Conservation (phyloP, 2,113 vertebrate species). For the Synchiropus splendidus region DNA sequence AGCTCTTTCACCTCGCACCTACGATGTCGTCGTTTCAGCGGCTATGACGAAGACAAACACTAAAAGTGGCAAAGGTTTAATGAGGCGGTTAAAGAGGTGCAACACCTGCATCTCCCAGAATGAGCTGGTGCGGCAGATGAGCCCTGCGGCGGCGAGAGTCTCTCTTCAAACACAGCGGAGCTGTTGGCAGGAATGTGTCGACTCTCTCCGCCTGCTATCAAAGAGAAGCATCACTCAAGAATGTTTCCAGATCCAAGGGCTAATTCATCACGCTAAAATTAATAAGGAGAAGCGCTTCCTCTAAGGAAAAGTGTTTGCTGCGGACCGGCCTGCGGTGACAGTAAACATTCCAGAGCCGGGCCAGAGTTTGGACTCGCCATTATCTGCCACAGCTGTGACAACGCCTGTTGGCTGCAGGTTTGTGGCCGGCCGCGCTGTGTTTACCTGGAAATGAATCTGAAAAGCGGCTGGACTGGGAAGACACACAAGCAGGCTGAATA, state of each 20-base stretch:
- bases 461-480: conserved; percentile 70
- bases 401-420: conserved; percentile 67
- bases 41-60: conserved; percentile 29
- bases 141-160: conserved; percentile 21
- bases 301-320: conserved; percentile 76
- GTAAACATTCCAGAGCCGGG: conserved; percentile 82
- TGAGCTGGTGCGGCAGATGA: conserved; percentile 14
- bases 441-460: conserved; percentile 87
- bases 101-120: conserved; percentile 21
- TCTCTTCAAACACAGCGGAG: conserved; percentile 46
- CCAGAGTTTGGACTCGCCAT: conserved; percentile 67
- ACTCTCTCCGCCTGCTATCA: conserved; percentile 53
- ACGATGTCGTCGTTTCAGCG: conserved; percentile 2
- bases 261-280: conserved; percentile 64
- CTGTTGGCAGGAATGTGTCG: conserved; percentile 64
- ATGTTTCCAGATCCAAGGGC: conserved; percentile 52
- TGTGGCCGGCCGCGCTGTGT: conserved; percentile 70
- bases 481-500: conserved; percentile 69
- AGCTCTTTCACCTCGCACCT: no score
- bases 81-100: conserved; percentile 30
- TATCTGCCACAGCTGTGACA: conserved; percentile 78
- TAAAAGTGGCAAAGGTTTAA: conserved; percentile 31
- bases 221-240: conserved; percentile 42
- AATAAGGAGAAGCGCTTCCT: conserved; percentile 65
- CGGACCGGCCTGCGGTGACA: conserved; percentile 77